These are phyloP conservation scores for Phanerotoma sp. DNA, from an alignment of 2,888 invertebrate genomes.

Conservation along the genomic window DNA sequence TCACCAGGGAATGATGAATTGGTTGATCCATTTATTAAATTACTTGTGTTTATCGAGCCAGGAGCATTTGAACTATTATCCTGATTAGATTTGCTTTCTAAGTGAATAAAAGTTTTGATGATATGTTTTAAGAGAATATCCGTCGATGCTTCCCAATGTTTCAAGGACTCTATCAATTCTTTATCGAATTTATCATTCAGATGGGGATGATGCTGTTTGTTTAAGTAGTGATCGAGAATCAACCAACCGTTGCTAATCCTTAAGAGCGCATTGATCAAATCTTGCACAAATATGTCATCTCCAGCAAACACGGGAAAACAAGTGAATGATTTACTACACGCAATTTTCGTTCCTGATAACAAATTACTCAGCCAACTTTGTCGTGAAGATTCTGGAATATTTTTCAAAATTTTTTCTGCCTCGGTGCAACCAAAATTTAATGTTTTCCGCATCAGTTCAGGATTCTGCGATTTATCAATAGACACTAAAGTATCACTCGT, in stretches of 20 bases:
- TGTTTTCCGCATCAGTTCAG: slow-evolving; percentile 45
- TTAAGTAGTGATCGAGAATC: slow-evolving; percentile 50
- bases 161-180: slow-evolving; percentile 41
- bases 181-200: slow-evolving; percentile 42
- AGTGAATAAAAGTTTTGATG: slow-evolving; percentile 41
- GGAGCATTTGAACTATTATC: slow-evolving; percentile 24
- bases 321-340: slow-evolving; percentile 48
- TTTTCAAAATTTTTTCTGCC: slow-evolving; percentile 42
- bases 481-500: too few relatives aligned
- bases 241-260: slow-evolving; percentile 53
- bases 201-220: slow-evolving; percentile 48
- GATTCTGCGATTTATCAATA: slow-evolving; percentile 34
- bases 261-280: slow-evolving; percentile 46
- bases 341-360: slow-evolving; percentile 46
- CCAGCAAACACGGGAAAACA: slow-evolving; percentile 49
- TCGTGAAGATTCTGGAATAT: slow-evolving; percentile 31
- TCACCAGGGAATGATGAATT: slow-evolving; percentile 50
- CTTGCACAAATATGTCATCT: slow-evolving; percentile 42
- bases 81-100: slow-evolving; percentile 34
- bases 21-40: too few relatives aligned
- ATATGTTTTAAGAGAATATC: slow-evolving; percentile 43
- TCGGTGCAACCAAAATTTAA: slow-evolving; percentile 48
- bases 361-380: slow-evolving; percentile 42
- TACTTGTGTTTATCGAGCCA: slow-evolving; percentile 29
- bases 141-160: slow-evolving; percentile 45